Percentiles rank a stretch among this genome's conserved stretches.
Evolutionary conservation across 1,140 invertebrate genomes (phyloP).

Genomic region (Saccostrea cuccullata): DNA sequence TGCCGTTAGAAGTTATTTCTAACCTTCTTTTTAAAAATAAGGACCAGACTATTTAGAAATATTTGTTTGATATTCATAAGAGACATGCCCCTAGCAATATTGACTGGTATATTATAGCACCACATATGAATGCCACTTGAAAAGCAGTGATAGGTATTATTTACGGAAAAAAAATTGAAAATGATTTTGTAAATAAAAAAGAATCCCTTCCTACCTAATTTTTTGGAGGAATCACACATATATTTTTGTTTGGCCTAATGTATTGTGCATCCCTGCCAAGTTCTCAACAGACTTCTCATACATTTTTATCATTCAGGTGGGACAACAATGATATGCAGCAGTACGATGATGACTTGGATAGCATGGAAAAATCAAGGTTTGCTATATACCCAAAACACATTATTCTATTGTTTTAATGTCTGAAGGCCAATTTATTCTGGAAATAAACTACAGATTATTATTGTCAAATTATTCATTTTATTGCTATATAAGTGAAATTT

Average conservation of each 20-base stretch:
- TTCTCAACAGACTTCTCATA: not conserved
- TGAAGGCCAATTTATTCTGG: not conserved
- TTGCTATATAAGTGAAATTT: not conserved
- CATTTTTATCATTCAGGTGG: not conserved
- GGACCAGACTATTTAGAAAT: no score
- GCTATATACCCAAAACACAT: not conserved
- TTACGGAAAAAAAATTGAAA: no score
- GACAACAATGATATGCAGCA: constrained; percentile 4
- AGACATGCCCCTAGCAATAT: no score
- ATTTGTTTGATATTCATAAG: no score
- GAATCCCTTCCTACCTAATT: no score
- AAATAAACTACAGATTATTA: not conserved
- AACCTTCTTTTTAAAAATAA: no score
- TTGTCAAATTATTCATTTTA: not conserved
- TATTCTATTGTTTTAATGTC: not conserved
- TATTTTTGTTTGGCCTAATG: not conserved
- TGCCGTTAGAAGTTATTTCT: no score
- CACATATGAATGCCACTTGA: no score
- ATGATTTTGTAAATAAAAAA: no score
- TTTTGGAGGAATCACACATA: no score
- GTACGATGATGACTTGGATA: constrained; percentile 23
- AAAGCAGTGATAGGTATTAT: no score
- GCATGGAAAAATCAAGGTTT: not conserved
- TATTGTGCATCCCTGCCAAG: not conserved
- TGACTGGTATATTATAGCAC: no score